Evolutionary conservation across 1,140 invertebrate species (phyloP).

Genomic region (Drosophila sulfurigaster): DNA sequence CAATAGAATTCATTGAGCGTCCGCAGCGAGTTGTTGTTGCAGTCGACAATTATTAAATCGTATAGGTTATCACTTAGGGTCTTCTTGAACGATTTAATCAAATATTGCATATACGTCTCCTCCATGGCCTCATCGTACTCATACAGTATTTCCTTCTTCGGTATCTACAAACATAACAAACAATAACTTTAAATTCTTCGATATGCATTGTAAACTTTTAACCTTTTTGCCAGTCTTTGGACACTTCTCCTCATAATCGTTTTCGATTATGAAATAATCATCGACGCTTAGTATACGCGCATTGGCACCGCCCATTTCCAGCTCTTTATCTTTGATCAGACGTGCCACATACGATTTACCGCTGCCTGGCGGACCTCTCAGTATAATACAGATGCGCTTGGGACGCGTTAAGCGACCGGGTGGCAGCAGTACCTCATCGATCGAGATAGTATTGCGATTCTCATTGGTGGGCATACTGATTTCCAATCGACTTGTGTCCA

Average conservation of each 20-base stretch:
- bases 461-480: constrained; percentile 68
- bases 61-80: constrained; percentile 96
- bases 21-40: constrained; percentile 92
- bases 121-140: constrained; percentile 96
- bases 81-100: constrained; percentile 96
- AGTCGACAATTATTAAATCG: constrained; percentile 96
- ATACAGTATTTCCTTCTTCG: constrained; percentile 92
- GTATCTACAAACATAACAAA: constrained; percentile 85
- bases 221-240: constrained; percentile 91
- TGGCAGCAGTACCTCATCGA: constrained; percentile 92
- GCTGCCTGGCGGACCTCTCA: constrained; percentile 94
- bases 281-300: constrained; percentile 96
- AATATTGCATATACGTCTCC: constrained; percentile 91
- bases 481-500: constrained; percentile 42
- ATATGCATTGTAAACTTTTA: constrained; percentile 59
- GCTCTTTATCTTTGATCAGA: constrained; percentile 90
- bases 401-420: constrained; percentile 88
- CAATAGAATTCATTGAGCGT: constrained; percentile 95
- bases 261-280: constrained; percentile 97
- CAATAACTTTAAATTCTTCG: not conserved
- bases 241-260: constrained; percentile 92
- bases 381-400: constrained; percentile 93
- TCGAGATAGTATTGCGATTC: constrained; percentile 86
- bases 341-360: constrained; percentile 94
- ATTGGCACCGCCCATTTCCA: constrained; percentile 86